Base-by-base conservation (phyloP, 1,140 invertebrate species). In the Drosophila suzukii region DNA sequence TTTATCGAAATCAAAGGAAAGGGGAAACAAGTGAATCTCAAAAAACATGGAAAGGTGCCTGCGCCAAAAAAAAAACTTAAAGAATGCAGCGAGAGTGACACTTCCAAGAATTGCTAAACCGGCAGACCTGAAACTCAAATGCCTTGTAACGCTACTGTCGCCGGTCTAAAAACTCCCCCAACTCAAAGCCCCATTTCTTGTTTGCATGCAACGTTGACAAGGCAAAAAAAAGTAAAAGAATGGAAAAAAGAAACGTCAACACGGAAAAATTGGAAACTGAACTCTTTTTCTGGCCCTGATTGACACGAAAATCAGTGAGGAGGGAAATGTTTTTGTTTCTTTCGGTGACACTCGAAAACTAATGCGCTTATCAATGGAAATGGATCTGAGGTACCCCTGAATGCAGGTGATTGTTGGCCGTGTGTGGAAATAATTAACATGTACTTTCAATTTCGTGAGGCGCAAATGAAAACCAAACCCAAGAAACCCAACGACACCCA, bases 391-490 rank as follows among this genome's bases (percentile, higher is more conserved):
- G 59, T 70, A 7, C 10, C 61, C 59, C 65, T 74, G 76, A 88
- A 88, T 89, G 83, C 83, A 88, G 84, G 84, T 88, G 83, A 85
- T 78, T 85, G 81, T 85, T 65, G 71, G n/a, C 50, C 79, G 81
- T 85, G 78, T 86, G 84, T 73, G 76, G 79, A 89, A 88, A 88
- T 89, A 88, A 88, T 89, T 83, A 88, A 83, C 83, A 83, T 89
- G 83, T 88, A 89, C 79, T 88, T 89, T 89, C 83, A 46, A 88
- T 88, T 88, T 89, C 76, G 76, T 83, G 72, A 83, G 51, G 20
- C 38, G 27, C 51, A 39, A 55, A 54, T 59, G 49, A 43, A 43
- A 58, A 62, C 66, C 57, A 41, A 73, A 81, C 65, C 53, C 41
- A 57, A 39, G 60, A 81, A 70, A 27, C 32, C 56, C 67, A 78